These are phyloP conservation scores for Gymnocypris eckloni DNA, from an alignment of 2,797 vertebrate genomes.

Conservation along the genomic window DNA sequence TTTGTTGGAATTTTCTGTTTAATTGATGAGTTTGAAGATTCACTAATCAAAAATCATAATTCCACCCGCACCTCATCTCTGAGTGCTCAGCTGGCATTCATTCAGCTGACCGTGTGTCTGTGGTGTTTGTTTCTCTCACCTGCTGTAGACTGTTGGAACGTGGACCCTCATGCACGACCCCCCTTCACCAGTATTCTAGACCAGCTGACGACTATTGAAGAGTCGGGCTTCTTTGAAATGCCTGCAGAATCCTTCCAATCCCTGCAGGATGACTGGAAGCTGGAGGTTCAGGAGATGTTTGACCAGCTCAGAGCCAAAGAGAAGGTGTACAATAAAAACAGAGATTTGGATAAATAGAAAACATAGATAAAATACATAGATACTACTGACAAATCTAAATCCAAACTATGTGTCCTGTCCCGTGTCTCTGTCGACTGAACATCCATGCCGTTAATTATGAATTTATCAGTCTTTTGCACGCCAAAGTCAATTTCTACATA, in stretches of 20 bases:
- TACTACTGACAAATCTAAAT: not conserved
- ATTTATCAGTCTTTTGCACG: no score
- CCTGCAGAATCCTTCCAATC: constrained; percentile 95
- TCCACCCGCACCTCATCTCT: not conserved
- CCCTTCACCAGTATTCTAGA: constrained; percentile 88
- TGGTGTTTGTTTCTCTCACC: constrained; percentile 18
- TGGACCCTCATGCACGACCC: constrained; percentile 90
- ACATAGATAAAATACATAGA: not conserved
- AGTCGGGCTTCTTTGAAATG: constrained; percentile 99
- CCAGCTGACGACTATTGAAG: constrained; percentile 92
- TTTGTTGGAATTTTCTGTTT: not conserved
- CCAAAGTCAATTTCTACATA: no score
- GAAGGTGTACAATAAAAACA: constrained; percentile 77
- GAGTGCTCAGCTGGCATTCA: not conserved
- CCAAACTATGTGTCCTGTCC: no score
- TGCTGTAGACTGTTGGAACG: constrained; percentile 91
- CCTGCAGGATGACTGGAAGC: constrained; percentile 97
- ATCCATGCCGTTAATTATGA: no score
- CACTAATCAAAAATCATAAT: not conserved
- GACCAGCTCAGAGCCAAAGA: constrained; percentile 97
- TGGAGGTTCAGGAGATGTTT: constrained; percentile 99
- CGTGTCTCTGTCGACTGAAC: no score
- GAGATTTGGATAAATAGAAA: constrained; percentile 16
- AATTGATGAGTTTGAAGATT: not conserved
- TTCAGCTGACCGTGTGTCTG: constrained; percentile 12